Evolutionary conservation across 2,797 vertebrate genomes (phyloP), one percentile per base, ranked within the genome.

Genomic region (Tiaroga cobitis): DNA sequence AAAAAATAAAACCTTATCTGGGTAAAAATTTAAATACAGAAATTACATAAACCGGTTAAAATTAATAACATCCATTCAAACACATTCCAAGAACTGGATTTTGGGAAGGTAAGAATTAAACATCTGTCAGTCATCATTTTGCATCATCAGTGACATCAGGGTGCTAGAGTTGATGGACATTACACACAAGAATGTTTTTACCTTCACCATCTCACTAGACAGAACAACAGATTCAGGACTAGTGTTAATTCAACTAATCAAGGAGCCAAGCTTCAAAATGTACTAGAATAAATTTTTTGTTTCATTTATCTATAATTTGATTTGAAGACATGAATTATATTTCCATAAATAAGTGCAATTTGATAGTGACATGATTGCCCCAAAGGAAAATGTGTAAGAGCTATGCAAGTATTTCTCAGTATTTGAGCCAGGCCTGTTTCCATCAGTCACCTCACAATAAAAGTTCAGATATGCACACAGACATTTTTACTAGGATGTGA

Each of bases 381-480:
- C 26, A 80, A 46, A 80, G 43, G 13, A 51, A 68, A 68, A 32
- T 16, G 11, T 8, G 3, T n/a, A 18, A n/a, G 29, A 51, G 65
- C 9, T 32, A 29, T 29, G 32, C 7, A 76, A 4, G 13, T 76
- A 43, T 67, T 67, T 67, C 61, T 49, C 59, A 80, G 65, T 51
- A 67, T 80, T 68, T 67, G 41, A 80, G 51, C 61, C 63, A 68
- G 79, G 32, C 4, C 63, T 68, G 63, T 80, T 80, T 67, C 63
- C 61, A 61, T 41, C 75, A 61, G 34, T 78, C 75, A 63, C 76
- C 15, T 41, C 37, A 78, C 9, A 78, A 29, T 29, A 63, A 43
- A 26, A 43, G 24, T 63, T 61, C 51, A 54, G 21, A 39, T 59
- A 59, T 61, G 32, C 49, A 56, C 73, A 4, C 73, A 2, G 2